Evolutionary conservation across 1,140 invertebrate species (phyloP).

Genomic region (Euglossa dilemma): DNA sequence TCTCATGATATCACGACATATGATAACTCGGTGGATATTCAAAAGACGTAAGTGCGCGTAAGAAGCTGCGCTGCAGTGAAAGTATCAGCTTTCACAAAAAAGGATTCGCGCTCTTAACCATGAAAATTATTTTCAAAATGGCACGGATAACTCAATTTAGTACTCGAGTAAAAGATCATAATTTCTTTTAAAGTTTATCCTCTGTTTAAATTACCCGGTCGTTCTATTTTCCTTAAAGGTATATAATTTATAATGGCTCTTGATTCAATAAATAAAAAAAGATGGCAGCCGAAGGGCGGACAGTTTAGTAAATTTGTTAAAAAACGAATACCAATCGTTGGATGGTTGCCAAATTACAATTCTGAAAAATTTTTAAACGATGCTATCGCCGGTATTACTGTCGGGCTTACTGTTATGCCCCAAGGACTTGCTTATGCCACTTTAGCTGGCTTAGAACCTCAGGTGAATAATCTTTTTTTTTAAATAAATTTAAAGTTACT

Average conservation of each 20-base stretch:
- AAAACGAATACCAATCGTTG: slow-evolving; percentile 84
- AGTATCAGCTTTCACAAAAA: slow-evolving; percentile 1
- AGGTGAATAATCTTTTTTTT: slow-evolving; percentile 82
- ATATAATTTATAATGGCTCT: slow-evolving; percentile 39
- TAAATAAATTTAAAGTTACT: not conserved
- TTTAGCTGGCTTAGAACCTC: slow-evolving; percentile 90
- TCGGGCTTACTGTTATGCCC: slow-evolving; percentile 94
- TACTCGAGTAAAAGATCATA: too few species aligned
- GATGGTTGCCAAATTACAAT: slow-evolving; percentile 89
- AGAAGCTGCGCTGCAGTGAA: slow-evolving; percentile 21
- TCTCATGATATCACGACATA: not conserved
- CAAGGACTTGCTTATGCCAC: slow-evolving; percentile 94
- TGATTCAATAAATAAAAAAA: slow-evolving; percentile 47
- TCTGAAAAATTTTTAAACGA: slow-evolving; percentile 88
- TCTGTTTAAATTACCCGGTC: not conserved
- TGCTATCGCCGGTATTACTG: slow-evolving; percentile 91
- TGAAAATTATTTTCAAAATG: not conserved
- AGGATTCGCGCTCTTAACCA: not conserved
- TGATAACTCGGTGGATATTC: not conserved
- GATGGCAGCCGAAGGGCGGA: slow-evolving; percentile 47
- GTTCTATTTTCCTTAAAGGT: not conserved
- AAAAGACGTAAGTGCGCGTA: not conserved
- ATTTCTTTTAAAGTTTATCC: not conserved
- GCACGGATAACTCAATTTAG: not conserved
- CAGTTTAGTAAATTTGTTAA: slow-evolving; percentile 66